phyloP scores from a whole-genome alignment of 2,797 vertebrate species.

The Dromococcyx pavoninus region DNA sequence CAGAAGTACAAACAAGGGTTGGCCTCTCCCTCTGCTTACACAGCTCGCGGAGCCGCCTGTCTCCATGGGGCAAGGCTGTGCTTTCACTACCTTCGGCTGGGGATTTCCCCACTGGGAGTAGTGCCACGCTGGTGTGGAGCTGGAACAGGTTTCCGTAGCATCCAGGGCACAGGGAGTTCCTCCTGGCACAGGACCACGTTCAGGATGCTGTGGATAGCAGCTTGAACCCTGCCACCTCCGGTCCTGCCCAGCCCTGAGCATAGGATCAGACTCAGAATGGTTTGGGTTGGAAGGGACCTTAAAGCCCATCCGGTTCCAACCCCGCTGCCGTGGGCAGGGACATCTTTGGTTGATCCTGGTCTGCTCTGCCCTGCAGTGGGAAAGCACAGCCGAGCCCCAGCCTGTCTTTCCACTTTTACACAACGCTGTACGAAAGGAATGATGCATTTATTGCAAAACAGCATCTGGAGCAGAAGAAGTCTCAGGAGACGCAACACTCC shows the following conservation, averaged over 20 bases:
- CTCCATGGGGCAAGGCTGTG: neutral
- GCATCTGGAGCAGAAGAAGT: neutral
- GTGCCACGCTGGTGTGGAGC: fast-evolving
- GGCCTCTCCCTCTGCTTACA: neutral
- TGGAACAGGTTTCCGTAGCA: fast-evolving
- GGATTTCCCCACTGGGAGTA: neutral
- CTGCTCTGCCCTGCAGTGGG: neutral
- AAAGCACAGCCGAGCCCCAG: neutral
- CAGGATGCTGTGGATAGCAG: fast-evolving
- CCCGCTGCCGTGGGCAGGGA: no score
- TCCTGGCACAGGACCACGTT: fast-evolving
- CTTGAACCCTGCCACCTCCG: neutral
- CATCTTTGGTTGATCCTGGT: no score
- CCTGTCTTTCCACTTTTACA: slow-evolving; percentile 61
- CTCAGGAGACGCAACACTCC: neutral
- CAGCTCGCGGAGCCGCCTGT: fast-evolving
- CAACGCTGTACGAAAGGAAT: neutral
- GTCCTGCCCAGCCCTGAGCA: neutral
- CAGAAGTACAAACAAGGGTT: neutral
- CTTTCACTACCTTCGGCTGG: neutral
- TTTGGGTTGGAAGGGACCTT: no score
- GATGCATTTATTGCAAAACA: slow-evolving; percentile 47
- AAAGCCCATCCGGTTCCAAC: no score
- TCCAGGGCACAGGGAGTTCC: fast-evolving
- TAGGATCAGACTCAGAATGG: no score